Evolutionary conservation across 2,888 invertebrate species (phyloP).

Genomic region (Chromoteleia sp.): DNA sequence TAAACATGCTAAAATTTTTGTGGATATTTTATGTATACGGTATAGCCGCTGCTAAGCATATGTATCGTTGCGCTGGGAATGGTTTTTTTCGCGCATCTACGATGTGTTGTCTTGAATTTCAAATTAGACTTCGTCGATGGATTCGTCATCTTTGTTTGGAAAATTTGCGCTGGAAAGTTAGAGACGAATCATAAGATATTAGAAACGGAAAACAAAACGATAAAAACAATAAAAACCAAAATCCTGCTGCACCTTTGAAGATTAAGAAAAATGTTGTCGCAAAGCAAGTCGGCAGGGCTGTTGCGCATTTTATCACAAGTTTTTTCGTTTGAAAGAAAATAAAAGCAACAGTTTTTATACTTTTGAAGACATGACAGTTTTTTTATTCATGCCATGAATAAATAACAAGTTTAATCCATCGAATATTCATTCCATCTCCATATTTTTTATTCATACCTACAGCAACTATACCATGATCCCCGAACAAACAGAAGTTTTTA

Average conservation of each 20-base stretch:
- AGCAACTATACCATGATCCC: constrained; percentile 11
- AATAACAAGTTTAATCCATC: constrained; percentile 33
- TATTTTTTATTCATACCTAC: constrained; percentile 37
- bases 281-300: constrained; percentile 3
- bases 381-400: constrained; percentile 51
- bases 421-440: constrained; percentile 44
- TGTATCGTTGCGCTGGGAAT: no score
- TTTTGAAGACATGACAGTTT: constrained; percentile 26
- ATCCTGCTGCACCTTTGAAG: constrained; percentile 2
- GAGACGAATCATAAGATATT: constrained; percentile 3
- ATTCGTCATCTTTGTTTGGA: no score
- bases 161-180: no score
- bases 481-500: not conserved
- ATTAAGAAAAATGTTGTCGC: constrained; percentile 16
- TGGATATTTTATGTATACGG: no score
- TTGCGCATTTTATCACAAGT: constrained; percentile 29
- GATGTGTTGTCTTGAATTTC: no score
- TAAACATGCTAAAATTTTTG: no score
- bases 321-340: constrained; percentile 21
- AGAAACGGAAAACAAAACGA: no score
- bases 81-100: no score
- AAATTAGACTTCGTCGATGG: no score
- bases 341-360: constrained; percentile 32
- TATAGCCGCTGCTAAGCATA: no score
- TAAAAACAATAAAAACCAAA: constrained; percentile 3